A percentile compares a stretch with the other conserved stretches of the same genome.
Conservation (phyloP, 92 coral and sea anemone species). For the Siderastrea radians region DNA sequence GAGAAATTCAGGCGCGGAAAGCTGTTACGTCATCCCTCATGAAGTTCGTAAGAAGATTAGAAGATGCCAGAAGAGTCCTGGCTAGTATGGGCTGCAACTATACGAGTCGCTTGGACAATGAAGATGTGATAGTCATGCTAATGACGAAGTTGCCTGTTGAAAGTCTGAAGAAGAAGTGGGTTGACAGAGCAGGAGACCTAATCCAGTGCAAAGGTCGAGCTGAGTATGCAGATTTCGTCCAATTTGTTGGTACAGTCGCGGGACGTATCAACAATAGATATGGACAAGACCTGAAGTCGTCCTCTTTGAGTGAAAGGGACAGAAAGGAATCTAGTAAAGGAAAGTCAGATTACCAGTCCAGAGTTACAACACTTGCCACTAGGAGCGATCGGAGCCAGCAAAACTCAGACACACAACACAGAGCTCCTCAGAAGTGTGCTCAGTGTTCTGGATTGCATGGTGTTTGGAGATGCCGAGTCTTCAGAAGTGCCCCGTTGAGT, state of each 20-base stretch:
- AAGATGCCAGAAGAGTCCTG: too few species aligned
- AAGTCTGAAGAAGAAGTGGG: constrained; percentile 73
- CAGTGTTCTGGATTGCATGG: constrained; percentile 65
- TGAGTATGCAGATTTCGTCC: constrained; percentile 55
- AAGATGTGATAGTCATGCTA: constrained; percentile 69
- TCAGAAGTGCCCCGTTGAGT: too few species aligned
- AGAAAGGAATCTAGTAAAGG: neutral
- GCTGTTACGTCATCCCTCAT: constrained; percentile 68
- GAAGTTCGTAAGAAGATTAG: constrained; percentile 73
- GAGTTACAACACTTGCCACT: constrained; percentile 48
- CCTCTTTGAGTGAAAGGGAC: neutral
- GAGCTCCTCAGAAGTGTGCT: constrained; percentile 23
- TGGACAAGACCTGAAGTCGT: constrained; percentile 29
- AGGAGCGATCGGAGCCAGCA: constrained; percentile 4
- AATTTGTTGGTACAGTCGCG: constrained; percentile 50
- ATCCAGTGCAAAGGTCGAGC: constrained; percentile 62
- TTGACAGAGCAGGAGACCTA: too few species aligned
- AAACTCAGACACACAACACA: neutral
- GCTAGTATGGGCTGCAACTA: too few species aligned
- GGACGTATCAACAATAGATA: constrained; percentile 61
- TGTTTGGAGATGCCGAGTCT: constrained; percentile 49
- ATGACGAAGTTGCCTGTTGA: constrained; percentile 81
- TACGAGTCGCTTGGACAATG: constrained; percentile 67
- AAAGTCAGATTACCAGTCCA: constrained; percentile 8
- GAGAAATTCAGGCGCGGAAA: constrained; percentile 57